Evolutionary conservation across 2,888 invertebrate species (phyloP).

Genomic region (Caradrina kadenii): DNA sequence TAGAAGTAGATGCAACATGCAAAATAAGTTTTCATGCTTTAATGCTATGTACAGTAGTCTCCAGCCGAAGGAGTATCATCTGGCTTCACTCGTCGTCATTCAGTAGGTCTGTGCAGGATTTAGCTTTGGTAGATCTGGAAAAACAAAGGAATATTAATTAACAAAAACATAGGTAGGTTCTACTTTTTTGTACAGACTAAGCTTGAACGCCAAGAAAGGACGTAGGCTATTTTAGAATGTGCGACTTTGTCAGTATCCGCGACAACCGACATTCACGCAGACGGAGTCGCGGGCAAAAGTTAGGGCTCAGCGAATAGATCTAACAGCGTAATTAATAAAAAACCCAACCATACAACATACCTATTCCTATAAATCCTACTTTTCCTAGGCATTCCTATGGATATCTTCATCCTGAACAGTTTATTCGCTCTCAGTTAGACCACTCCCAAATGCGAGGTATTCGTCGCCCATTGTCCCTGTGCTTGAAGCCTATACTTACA

Average conservation of each 20-base stretch:
- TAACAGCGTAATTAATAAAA: too few relatives aligned
- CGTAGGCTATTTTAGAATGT: too few relatives aligned
- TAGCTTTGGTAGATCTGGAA: conserved; percentile 93
- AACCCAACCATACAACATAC: too few relatives aligned
- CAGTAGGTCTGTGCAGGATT: conserved; percentile 93
- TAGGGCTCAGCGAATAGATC: too few relatives aligned
- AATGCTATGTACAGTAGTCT: conserved; percentile 57
- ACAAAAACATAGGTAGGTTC: neutral
- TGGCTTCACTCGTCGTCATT: conserved; percentile 89
- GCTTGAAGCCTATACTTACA: neutral
- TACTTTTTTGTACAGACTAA: too few relatives aligned
- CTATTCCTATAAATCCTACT: too few relatives aligned
- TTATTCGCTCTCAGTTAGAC: neutral
- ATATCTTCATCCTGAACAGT: neutral
- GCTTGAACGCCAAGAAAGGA: too few relatives aligned
- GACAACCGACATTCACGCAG: too few relatives aligned
- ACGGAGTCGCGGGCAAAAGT: too few relatives aligned
- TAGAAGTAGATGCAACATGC: conserved; percentile 37
- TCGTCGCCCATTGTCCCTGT: neutral
- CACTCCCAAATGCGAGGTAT: neutral
- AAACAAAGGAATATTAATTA: conserved; percentile 34
- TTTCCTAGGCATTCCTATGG: too few relatives aligned
- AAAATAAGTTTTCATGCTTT: conserved; percentile 47
- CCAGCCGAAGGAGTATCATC: conserved; percentile 27
- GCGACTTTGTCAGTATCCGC: too few relatives aligned